Conservation (phyloP, 2,888 invertebrate genomes). For the Sclerodermus sp. region DNA sequence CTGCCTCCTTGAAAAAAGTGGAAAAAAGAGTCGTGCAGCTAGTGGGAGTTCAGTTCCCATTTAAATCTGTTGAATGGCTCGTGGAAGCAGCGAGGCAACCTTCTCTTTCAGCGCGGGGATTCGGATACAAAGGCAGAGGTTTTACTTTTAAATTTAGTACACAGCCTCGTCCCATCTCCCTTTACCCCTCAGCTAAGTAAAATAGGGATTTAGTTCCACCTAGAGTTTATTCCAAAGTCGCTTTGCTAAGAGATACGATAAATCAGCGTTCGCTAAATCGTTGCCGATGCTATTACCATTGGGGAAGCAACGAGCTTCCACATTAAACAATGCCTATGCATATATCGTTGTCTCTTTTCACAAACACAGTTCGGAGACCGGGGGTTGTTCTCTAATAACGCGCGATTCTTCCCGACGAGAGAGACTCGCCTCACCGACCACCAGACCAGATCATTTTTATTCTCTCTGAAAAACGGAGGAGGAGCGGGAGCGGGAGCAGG, state of each 20-base stretch:
- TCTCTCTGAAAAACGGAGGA: too few relatives aligned
- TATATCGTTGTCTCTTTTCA: too few relatives aligned
- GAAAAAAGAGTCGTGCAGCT: slow-evolving; percentile 22
- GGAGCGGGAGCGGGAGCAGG: too few relatives aligned
- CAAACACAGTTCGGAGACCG: too few relatives aligned
- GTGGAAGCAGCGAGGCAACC: slow-evolving; percentile 34
- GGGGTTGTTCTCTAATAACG: too few relatives aligned
- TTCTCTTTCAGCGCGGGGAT: slow-evolving; percentile 46
- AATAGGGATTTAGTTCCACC: slow-evolving; percentile 46
- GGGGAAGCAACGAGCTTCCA: not conserved
- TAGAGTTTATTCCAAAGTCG: slow-evolving; percentile 42
- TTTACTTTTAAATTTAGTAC: slow-evolving; percentile 56
- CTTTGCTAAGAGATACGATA: slow-evolving; percentile 20
- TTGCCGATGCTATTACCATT: not conserved
- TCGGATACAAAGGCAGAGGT: slow-evolving; percentile 52
- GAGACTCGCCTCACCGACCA: too few relatives aligned
- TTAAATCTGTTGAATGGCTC: slow-evolving; percentile 51
- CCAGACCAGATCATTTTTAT: too few relatives aligned
- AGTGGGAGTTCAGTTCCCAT: slow-evolving; percentile 35
- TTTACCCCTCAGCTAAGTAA: slow-evolving; percentile 37
- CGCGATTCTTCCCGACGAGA: too few relatives aligned
- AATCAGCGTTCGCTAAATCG: slow-evolving; percentile 30
- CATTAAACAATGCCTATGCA: too few relatives aligned
- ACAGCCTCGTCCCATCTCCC: slow-evolving; percentile 23
- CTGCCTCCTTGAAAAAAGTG: slow-evolving; percentile 28